Conservation (phyloP, 2,888 invertebrate species). For the Plagodis dolabraria region DNA sequence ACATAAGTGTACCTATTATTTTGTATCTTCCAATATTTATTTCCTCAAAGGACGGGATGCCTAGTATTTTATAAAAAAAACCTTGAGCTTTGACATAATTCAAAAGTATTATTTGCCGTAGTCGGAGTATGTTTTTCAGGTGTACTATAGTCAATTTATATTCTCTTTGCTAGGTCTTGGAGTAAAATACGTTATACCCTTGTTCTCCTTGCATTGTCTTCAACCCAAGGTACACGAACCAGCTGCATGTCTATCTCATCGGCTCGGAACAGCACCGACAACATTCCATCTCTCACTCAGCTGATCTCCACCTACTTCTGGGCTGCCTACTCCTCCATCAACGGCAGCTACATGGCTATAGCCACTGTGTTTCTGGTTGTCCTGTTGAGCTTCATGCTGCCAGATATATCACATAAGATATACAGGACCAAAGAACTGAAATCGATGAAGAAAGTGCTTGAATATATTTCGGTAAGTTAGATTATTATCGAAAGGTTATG, state of each 20-base stretch:
- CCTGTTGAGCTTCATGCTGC: slow-evolving; percentile 58
- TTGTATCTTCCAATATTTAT: too few species aligned
- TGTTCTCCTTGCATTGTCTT: background rate
- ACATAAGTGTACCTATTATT: too few species aligned
- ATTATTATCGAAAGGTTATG: background rate
- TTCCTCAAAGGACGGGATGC: too few species aligned
- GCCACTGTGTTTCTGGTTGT: slow-evolving; percentile 54
- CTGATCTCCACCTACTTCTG: slow-evolving; percentile 39
- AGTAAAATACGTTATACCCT: too few species aligned
- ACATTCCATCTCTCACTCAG: slow-evolving; percentile 25
- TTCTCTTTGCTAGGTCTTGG: too few species aligned
- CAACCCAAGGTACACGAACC: background rate
- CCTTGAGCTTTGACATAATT: too few species aligned
- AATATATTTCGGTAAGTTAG: slow-evolving; percentile 57
- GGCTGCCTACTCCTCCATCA: slow-evolving; percentile 41
- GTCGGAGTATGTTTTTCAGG: too few species aligned
- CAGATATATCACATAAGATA: slow-evolving; percentile 59
- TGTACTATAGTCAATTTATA: too few species aligned
- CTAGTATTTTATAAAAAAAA: too few species aligned
- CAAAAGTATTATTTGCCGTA: too few species aligned
- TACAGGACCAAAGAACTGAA: slow-evolving; percentile 58
- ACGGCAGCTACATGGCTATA: slow-evolving; percentile 50
- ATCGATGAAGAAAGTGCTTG: slow-evolving; percentile 57
- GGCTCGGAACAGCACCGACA: slow-evolving; percentile 4
- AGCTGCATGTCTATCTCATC: slow-evolving; percentile 1